A percentile compares a stretch with the other conserved stretches of the same genome.
These are phyloP conservation scores for Drosophila neutralis DNA, from an alignment of 2,888 invertebrate genomes.

Conservation along the genomic window DNA sequence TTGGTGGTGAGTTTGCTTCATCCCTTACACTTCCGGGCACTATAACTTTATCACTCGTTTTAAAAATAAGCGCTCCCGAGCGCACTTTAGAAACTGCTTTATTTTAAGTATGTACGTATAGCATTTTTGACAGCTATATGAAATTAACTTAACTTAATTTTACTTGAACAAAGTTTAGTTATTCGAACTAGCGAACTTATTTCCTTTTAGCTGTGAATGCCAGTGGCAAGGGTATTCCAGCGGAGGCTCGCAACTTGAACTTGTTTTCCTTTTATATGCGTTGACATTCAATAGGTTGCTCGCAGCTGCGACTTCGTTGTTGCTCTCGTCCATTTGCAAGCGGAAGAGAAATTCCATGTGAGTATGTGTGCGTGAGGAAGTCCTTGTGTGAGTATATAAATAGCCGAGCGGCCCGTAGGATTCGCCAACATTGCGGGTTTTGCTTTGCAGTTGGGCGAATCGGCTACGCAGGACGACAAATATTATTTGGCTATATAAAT, in stretches of 20 bases:
- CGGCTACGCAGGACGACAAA: constrained; percentile 22
- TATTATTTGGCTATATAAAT: background rate
- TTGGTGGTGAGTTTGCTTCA: constrained; percentile 50
- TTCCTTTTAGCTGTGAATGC: constrained; percentile 29
- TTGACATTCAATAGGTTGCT: constrained; percentile 69
- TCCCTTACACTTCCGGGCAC: background rate
- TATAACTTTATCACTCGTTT: background rate
- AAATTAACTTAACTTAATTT: background rate
- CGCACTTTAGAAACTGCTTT: background rate
- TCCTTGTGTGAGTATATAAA: constrained; percentile 58
- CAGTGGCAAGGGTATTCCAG: constrained; percentile 27
- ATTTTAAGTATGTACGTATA: background rate
- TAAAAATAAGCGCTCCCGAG: background rate
- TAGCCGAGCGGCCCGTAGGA: constrained; percentile 65
- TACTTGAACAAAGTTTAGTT: no score
- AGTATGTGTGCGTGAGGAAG: constrained; percentile 10
- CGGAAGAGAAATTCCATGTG: constrained; percentile 43
- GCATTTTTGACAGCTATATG: background rate
- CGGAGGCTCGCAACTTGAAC: background rate
- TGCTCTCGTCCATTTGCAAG: constrained; percentile 42
- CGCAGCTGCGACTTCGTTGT: constrained; percentile 25
- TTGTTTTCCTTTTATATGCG: constrained; percentile 45
- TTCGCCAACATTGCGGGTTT: constrained; percentile 53
- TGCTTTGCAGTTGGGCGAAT: constrained; percentile 36
- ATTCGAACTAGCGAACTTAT: background rate